Evolutionary conservation across 2,113 vertebrate genomes (phyloP), one percentile per base, ranked within the genome.

Genomic region (Ictalurus furcatus): DNA sequence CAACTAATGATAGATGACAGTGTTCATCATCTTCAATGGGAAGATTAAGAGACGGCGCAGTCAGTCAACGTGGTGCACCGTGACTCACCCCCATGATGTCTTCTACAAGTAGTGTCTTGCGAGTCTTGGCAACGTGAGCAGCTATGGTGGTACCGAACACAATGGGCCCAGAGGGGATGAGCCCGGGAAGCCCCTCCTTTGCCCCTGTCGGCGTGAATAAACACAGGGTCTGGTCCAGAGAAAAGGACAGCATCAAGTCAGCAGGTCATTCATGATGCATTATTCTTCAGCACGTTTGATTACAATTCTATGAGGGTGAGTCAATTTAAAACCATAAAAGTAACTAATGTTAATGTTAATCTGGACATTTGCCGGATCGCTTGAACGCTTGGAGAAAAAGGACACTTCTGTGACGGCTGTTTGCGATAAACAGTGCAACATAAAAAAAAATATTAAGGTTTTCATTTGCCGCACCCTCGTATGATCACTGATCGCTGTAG

Each of bases 61-160:
- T 23, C 44, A 56, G n/a, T 37, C 16, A 79, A 34, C 5, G 16
- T 78, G 13, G 28, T 61, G 56, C 76, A 80, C 73, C 16, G 80
- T 19, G 61, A 74, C 94, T 96, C 95, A 99, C 98, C 97, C 97
- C 98, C 85, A 97, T 94, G 93, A 99, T 96, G 96, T 99, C 98
- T 91, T 99, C 98, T 89, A 99, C 97, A 56, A 99, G 96, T 92
- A 99, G 90, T 2, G 98, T 99, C 94, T 97, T 98, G 92, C 96
- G 96, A 91, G 97, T 97, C 96, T 98, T 99, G 95, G 98, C 98
- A 95, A 99, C 98, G 65, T 99, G 97, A 91, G 98, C 98, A 91
- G 98, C 97, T 91, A 98, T 94, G 90, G 98, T 99, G 87, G 97
- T 98, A 91, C 98, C 98, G 91, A 97, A 97, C 65, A 96, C 94